phyloP scores from a whole-genome alignment of 2,888 invertebrate species.

The Agrilus cyanescens region DNA sequence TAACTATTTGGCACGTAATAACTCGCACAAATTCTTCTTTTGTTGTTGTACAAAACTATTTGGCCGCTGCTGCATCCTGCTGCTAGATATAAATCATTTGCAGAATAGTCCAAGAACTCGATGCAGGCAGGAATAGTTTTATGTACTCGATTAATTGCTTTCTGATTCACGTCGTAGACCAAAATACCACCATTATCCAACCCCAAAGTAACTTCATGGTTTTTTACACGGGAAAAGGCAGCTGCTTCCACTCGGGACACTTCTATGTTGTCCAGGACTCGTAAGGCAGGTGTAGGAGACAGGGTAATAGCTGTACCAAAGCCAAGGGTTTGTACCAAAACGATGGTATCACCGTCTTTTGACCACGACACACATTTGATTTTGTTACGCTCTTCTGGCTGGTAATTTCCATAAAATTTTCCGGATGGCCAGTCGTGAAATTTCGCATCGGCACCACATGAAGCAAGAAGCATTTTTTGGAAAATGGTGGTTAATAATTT shows the following conservation, averaged over 20 bases:
- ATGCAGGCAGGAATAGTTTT: conserved; percentile 17
- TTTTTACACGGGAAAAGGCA: conserved; percentile 20
- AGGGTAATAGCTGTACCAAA: conserved; percentile 16
- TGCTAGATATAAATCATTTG: conserved; percentile 21
- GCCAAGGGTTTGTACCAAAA: conserved; percentile 22
- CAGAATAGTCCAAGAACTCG: conserved; percentile 22
- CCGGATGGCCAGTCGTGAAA: conserved; percentile 43
- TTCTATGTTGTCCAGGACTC: conserved; percentile 6
- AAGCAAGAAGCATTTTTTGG: conserved; percentile 41
- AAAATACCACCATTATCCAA: conserved; percentile 21
- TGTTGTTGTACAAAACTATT: conserved; percentile 17
- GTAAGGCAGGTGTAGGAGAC: too few relatives aligned
- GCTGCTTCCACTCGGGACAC: conserved; percentile 14
- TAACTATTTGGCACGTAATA: conserved; percentile 16
- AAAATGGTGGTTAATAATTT: not conserved
- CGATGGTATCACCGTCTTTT: conserved; percentile 22
- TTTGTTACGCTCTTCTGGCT: conserved; percentile 17
- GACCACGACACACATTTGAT: conserved; percentile 28
- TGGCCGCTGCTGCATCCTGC: conserved; percentile 19
- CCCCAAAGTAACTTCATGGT: conserved; percentile 21
- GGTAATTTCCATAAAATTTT: conserved; percentile 18
- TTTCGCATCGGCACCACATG: conserved; percentile 43
- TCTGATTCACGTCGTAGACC: conserved; percentile 21
- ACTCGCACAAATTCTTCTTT: conserved; percentile 11
- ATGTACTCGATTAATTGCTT: conserved; percentile 13